A percentile compares a stretch with the other conserved stretches of the same genome.
Evolutionary conservation across 2,888 invertebrate genomes (phyloP).

Genomic region (Ferdinandea cuprea): DNA sequence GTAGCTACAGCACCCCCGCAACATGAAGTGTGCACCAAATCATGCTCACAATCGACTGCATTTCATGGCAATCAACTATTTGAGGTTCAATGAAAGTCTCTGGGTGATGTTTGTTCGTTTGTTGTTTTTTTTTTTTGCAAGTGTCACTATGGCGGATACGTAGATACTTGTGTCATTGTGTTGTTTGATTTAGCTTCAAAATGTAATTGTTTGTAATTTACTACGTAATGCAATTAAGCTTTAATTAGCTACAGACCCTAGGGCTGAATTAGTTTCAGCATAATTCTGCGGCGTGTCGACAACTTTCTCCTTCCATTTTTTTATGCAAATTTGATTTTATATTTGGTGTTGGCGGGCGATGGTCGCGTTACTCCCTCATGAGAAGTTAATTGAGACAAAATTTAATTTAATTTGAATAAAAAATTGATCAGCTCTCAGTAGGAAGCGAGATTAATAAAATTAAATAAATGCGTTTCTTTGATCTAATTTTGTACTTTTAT

Average conservation of each 20-base stretch:
- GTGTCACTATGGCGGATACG: slow-evolving; percentile 6
- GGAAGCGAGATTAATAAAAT: no score
- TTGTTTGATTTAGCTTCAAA: neutral
- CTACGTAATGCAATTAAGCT: slow-evolving; percentile 12
- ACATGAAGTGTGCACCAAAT: slow-evolving; percentile 25
- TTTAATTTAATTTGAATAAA: no score
- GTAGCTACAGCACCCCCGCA: slow-evolving; percentile 44
- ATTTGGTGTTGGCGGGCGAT: no score
- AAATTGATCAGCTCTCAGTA: no score
- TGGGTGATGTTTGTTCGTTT: slow-evolving; percentile 8
- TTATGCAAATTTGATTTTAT: no score
- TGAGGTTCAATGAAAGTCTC: slow-evolving; percentile 43
- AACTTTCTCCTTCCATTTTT: no score
- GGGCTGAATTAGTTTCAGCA: slow-evolving; percentile 24
- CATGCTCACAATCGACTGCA: slow-evolving; percentile 16
- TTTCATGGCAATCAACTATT: slow-evolving; percentile 49
- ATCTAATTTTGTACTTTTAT: no score
- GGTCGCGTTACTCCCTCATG: no score
- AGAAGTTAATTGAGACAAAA: no score
- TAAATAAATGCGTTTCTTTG: no score
- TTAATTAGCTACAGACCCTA: slow-evolving; percentile 13
- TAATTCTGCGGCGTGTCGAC: no score
- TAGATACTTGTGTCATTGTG: slow-evolving; percentile 2
- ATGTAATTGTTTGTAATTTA: neutral
- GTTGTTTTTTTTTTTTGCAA: neutral